A percentile compares a stretch with the other conserved stretches of the same genome.
phyloP scores from a whole-genome alignment of 92 coral and sea anemone species.

The Epizoanthus illoricatus region DNA sequence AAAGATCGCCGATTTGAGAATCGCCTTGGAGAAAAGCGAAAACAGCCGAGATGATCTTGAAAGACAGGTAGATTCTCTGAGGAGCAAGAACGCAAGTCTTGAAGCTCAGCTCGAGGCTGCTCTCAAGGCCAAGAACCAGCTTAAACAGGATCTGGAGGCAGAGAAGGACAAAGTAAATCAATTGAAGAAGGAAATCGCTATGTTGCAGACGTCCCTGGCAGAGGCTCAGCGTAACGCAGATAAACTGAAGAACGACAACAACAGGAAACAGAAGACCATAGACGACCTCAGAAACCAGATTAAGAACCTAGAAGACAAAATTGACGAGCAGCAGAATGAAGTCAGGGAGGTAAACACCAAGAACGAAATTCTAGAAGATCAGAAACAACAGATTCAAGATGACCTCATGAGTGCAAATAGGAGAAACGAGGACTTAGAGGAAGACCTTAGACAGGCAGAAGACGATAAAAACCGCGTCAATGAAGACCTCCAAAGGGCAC shows the following conservation, averaged over 20 bases:
- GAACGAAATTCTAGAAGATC: conserved; percentile 93
- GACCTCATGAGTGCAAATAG: conserved; percentile 85
- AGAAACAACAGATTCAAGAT: conserved; percentile 90
- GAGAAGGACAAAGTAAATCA: conserved; percentile 84
- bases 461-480: conserved; percentile 77
- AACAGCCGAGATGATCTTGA: conserved; percentile 91
- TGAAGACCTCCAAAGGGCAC: conserved; percentile 74
- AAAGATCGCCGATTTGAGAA: conserved; percentile 77
- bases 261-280: conserved; percentile 86
- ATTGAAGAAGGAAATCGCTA: conserved; percentile 81
- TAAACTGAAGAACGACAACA: conserved; percentile 83
- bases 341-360: conserved; percentile 83
- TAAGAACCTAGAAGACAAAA: conserved; percentile 76
- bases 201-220: conserved; percentile 72
- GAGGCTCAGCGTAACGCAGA: conserved; percentile 84
- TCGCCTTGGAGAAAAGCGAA: conserved; percentile 84
- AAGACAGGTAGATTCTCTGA: conserved; percentile 69
- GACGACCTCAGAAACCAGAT: conserved; percentile 88
- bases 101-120: conserved; percentile 85
- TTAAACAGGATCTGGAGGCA: conserved; percentile 82
- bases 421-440: conserved; percentile 79
- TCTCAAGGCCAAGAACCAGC: conserved; percentile 78
- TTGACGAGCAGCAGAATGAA: conserved; percentile 87
- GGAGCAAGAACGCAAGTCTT: conserved; percentile 76
- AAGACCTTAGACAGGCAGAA: conserved; percentile 69